Evolutionary conservation across 2,113 vertebrate genomes (phyloP).

Genomic region (Anolis sagrei): DNA sequence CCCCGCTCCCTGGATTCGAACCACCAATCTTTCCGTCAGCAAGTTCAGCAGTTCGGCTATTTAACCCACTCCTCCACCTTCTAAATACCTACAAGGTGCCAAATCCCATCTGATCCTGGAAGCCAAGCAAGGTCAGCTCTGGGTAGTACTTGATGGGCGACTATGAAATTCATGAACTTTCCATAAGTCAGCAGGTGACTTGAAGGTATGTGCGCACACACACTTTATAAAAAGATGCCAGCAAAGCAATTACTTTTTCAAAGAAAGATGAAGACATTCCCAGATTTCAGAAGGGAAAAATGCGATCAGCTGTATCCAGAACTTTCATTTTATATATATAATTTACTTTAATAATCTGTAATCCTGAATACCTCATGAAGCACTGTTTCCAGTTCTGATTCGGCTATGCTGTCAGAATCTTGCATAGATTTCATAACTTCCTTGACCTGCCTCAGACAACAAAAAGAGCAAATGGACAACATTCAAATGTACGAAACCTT

Average conservation of each 20-base stretch:
- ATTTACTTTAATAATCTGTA: background rate
- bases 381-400: conserved; percentile 77
- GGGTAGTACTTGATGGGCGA: too few relatives aligned
- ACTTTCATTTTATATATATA: background rate
- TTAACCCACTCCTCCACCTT: too few relatives aligned
- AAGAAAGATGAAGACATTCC: background rate
- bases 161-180: too few relatives aligned
- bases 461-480: conserved; percentile 23
- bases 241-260: background rate
- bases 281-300: background rate
- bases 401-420: conserved; percentile 80
- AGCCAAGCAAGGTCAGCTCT: too few relatives aligned
- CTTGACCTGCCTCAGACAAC: conserved; percentile 61
- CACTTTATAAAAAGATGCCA: background rate
- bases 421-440: conserved; percentile 64
- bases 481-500: background rate
- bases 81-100: too few relatives aligned
- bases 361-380: conserved; percentile 74
- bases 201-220: too few relatives aligned
- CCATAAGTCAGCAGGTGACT: too few relatives aligned
- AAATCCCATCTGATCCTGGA: too few relatives aligned
- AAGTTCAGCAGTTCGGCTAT: too few relatives aligned
- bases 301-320: background rate
- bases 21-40: too few relatives aligned
- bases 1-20: too few relatives aligned